Evolutionary conservation across 2,113 vertebrate genomes (phyloP).

Genomic region (Rattus rattus): DNA sequence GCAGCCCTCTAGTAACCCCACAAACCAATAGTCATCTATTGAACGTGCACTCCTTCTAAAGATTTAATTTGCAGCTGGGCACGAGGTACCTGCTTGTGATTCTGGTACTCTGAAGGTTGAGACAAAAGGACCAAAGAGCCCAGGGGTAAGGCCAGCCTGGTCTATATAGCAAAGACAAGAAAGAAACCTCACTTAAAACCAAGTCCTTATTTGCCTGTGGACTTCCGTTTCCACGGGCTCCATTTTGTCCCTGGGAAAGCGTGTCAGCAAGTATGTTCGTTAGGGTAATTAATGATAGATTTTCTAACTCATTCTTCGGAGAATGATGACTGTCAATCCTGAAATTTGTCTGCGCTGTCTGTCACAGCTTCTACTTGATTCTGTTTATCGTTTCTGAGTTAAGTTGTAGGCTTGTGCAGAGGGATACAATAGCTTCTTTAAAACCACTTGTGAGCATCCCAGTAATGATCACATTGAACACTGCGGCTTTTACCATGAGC

Average conservation of each 20-base stretch:
- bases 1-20: not conserved
- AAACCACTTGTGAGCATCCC: not conserved
- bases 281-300: conserved; percentile 41
- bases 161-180: not conserved
- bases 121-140: not conserved
- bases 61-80: not conserved
- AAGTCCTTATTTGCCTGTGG: conserved; percentile 22
- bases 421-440: conserved; percentile 30
- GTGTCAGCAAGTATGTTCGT: not conserved
- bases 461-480: not conserved
- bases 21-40: not conserved
- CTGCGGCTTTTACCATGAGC: not conserved
- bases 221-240: not conserved
- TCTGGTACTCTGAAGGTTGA: not conserved
- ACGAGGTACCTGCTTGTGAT: too few relatives aligned
- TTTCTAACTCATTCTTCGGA: conserved; percentile 54
- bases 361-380: conserved; percentile 35
- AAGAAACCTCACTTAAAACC: not conserved
- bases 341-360: conserved; percentile 9
- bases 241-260: conserved; percentile 38
- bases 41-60: conserved; percentile 14
- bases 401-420: conserved; percentile 5
- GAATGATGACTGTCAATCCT: conserved; percentile 44
- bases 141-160: not conserved
- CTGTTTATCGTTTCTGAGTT: conserved; percentile 39